phyloP scores from a whole-genome alignment of 2,888 invertebrate genomes.

The Macaria liturata region DNA sequence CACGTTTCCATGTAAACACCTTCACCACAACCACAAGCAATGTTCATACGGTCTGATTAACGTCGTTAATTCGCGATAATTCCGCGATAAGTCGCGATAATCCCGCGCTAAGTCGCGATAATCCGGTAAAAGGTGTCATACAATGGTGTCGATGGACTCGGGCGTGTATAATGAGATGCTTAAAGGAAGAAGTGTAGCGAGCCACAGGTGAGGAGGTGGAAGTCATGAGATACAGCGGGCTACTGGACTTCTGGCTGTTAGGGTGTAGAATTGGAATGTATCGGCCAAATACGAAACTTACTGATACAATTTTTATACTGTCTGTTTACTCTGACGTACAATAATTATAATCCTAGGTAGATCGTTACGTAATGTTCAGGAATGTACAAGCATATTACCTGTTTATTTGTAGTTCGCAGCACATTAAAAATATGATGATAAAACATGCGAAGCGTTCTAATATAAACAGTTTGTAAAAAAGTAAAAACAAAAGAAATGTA shows the following conservation, averaged over 20 bases:
- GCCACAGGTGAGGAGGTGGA: conserved; percentile 4
- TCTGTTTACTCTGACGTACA: too few relatives aligned
- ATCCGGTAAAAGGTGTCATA: conserved; percentile 35
- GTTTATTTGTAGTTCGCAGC: too few relatives aligned
- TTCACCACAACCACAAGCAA: conserved; percentile 22
- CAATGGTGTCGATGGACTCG: conserved; percentile 25
- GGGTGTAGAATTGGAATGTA: too few relatives aligned
- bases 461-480: too few relatives aligned
- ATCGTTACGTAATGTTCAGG: too few relatives aligned
- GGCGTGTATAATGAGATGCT: conserved; percentile 18
- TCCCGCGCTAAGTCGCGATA: conserved; percentile 27
- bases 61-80: conserved; percentile 13
- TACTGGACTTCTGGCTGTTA: too few relatives aligned
- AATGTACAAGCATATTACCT: too few relatives aligned
- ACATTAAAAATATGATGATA: too few relatives aligned
- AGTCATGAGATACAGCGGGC: not conserved
- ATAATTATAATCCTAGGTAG: too few relatives aligned
- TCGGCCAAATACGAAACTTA: too few relatives aligned
- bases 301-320: too few relatives aligned
- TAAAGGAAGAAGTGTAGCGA: conserved; percentile 15
- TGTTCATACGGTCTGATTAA: conserved; percentile 27
- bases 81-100: conserved; percentile 23
- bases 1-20: conserved; percentile 27
- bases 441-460: too few relatives aligned
- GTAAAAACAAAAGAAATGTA: not conserved